phyloP scores from a whole-genome alignment of 2,888 invertebrate species.

The Linyphia triangularis region DNA sequence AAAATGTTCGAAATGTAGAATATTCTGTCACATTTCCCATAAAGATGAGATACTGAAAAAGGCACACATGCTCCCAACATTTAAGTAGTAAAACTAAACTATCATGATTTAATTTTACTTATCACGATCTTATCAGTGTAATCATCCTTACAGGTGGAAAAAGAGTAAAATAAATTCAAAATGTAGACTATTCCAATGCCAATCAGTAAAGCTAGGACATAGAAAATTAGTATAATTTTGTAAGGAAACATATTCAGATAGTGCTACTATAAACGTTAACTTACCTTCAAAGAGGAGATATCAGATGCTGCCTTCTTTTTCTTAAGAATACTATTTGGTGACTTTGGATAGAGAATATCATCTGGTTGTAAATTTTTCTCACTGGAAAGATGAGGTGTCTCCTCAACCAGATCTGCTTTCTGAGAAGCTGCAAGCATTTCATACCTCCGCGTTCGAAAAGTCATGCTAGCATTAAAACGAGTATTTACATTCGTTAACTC shows the following conservation, averaged over 20 bases:
- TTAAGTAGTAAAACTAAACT: too few species aligned
- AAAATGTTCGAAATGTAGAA: too few species aligned
- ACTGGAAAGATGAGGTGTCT: background rate
- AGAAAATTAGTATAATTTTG: background rate
- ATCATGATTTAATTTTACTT: too few species aligned
- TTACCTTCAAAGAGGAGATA: constrained; percentile 41
- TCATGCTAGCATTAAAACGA: constrained; percentile 46
- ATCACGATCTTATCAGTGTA: too few species aligned
- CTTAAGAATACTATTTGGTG: constrained; percentile 58
- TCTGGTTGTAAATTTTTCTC: background rate
- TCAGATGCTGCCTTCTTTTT: constrained; percentile 24
- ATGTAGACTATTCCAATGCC: too few species aligned
- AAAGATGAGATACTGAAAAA: too few species aligned
- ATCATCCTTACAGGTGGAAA: too few species aligned
- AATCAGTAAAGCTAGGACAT: too few species aligned
- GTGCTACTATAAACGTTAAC: constrained; percentile 8
- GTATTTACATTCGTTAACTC: constrained; percentile 61
- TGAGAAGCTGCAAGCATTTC: constrained; percentile 59
- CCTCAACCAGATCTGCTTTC: background rate
- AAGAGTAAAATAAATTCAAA: too few species aligned
- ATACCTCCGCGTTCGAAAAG: constrained; percentile 43
- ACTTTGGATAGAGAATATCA: background rate
- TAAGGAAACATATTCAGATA: background rate
- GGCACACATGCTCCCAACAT: too few species aligned
- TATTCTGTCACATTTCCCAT: too few species aligned